A percentile compares a stretch with the other conserved stretches of the same genome.
phyloP scores from a whole-genome alignment of 2,888 invertebrate species.

The Hesperia comma region DNA sequence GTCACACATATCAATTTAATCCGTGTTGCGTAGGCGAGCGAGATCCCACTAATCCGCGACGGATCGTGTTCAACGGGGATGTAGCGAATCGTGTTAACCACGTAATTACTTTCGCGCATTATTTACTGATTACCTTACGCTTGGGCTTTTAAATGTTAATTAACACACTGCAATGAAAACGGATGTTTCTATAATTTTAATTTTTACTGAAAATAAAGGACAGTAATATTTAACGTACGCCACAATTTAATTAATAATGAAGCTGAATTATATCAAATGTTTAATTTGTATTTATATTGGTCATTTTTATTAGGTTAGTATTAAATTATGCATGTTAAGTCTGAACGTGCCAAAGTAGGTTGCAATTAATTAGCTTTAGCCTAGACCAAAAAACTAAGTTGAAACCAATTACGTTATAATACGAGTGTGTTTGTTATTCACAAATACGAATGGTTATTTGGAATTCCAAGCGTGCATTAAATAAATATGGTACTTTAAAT shows the following conservation, averaged over 20 bases:
- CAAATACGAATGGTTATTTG: too few relatives aligned
- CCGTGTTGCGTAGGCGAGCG: constrained; percentile 65
- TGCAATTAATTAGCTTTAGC: neutral
- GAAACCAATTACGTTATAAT: too few relatives aligned
- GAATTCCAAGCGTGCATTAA: neutral
- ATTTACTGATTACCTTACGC: constrained; percentile 42
- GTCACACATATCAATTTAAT: constrained; percentile 80
- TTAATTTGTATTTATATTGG: neutral
- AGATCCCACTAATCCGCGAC: constrained; percentile 75
- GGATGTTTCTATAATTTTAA: too few relatives aligned
- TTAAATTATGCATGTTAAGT: neutral
- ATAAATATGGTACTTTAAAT: too few relatives aligned
- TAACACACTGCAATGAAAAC: neutral
- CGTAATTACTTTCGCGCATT: constrained; percentile 68
- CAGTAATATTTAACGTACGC: neutral
- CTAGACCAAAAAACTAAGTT: neutral
- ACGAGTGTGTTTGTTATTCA: too few relatives aligned
- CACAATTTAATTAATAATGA: neutral
- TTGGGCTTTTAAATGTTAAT: neutral
- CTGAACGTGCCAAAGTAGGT: neutral
- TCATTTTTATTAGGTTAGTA: neutral
- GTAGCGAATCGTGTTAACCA: constrained; percentile 71
- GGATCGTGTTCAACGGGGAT: constrained; percentile 66
- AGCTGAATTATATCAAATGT: neutral
- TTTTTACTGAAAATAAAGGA: too few relatives aligned